Evolutionary conservation across 1,140 invertebrate genomes (phyloP).

Genomic region (Drosophila willistoni): DNA sequence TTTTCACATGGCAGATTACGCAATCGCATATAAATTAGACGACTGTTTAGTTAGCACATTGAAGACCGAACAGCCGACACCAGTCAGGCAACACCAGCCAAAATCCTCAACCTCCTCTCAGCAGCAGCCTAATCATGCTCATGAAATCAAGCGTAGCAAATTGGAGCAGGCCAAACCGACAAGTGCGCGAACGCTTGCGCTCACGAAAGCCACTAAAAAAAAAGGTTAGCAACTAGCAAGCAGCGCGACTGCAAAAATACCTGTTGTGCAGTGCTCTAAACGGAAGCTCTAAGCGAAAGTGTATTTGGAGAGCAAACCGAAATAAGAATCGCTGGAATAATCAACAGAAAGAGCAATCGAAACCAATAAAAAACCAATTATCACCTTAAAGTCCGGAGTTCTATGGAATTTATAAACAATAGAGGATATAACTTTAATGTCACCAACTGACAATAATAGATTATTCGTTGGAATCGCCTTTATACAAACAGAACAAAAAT

Average conservation of each 20-base stretch:
- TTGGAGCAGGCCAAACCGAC: slow-evolving; percentile 72
- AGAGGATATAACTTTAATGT: too few species aligned
- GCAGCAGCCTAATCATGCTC: slow-evolving; percentile 60
- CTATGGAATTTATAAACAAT: too few species aligned
- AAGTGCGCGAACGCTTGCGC: slow-evolving; percentile 30
- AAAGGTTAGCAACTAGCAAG: slow-evolving; percentile 22
- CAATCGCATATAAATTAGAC: slow-evolving; percentile 74
- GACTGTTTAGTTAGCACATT: slow-evolving; percentile 64
- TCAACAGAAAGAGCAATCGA: too few species aligned
- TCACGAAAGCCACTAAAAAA: slow-evolving; percentile 36
- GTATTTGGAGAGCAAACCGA: too few species aligned
- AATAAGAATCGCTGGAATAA: too few species aligned
- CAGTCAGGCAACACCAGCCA: background rate
- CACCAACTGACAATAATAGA: too few species aligned
- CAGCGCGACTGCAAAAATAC: slow-evolving; percentile 26
- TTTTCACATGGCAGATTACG: slow-evolving; percentile 76
- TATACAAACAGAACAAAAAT: too few species aligned
- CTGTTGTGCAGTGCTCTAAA: background rate
- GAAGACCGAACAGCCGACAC: slow-evolving; percentile 19
- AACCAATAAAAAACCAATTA: too few species aligned
- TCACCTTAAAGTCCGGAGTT: too few species aligned
- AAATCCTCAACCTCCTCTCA: slow-evolving; percentile 20
- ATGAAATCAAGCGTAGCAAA: slow-evolving; percentile 79
- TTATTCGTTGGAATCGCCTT: too few species aligned
- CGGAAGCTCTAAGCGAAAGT: background rate